Conservation (phyloP, 92 coral and sea anemone genomes). For the Epizoanthus illoricatus region DNA sequence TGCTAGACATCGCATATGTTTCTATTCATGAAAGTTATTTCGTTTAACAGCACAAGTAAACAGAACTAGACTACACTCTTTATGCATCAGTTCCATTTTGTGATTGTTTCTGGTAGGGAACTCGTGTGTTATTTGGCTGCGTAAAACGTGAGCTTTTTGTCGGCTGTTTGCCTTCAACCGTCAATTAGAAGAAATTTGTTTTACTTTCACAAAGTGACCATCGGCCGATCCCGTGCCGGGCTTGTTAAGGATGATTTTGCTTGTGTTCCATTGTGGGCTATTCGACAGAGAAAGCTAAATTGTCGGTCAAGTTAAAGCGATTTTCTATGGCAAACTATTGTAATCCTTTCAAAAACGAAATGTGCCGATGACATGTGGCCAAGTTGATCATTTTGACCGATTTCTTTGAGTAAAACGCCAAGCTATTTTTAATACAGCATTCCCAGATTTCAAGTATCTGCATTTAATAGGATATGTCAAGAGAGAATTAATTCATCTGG, state of each 20-base stretch:
- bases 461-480: too few relatives aligned
- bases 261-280: conserved; percentile 24
- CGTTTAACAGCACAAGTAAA: conserved; percentile 25
- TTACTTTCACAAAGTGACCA: conserved; percentile 30
- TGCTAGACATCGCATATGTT: conserved; percentile 92
- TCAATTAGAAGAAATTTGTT: conserved; percentile 29
- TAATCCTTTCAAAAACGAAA: conserved; percentile 13
- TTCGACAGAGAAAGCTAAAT: background rate
- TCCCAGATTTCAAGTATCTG: too few relatives aligned
- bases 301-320: background rate
- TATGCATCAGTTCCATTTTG: conserved; percentile 26
- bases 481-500: too few relatives aligned
- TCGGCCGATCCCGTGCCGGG: conserved; percentile 37
- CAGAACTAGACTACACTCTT: conserved; percentile 19
- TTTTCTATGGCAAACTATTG: background rate
- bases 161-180: conserved; percentile 1
- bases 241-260: conserved; percentile 9
- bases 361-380: conserved; percentile 30
- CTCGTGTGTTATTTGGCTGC: conserved; percentile 7
- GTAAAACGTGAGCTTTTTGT: conserved; percentile 7
- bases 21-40: conserved; percentile 40
- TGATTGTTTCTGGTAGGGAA: conserved; percentile 1
- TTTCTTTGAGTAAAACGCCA: background rate
- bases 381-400: background rate
- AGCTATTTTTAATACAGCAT: background rate